A percentile compares a stretch with the other conserved stretches of the same genome.
Evolutionary conservation across 1,140 invertebrate genomes (phyloP).

Genomic region (Tetranychus urticae): DNA sequence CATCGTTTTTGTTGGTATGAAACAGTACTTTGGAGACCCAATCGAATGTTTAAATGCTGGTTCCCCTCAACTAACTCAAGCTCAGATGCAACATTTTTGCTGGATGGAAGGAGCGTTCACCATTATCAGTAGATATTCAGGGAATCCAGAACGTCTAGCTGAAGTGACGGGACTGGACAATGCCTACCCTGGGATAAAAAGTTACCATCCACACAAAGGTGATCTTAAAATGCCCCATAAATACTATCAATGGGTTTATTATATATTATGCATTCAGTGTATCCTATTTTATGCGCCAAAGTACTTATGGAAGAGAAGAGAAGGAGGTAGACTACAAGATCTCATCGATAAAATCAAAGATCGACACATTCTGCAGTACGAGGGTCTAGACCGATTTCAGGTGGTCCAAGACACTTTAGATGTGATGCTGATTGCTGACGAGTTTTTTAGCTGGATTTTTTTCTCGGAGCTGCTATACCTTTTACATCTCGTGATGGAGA

Average conservation of each 20-base stretch:
- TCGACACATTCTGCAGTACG: not conserved
- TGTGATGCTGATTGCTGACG: not conserved
- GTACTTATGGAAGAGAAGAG: not conserved
- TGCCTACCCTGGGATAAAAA: constrained; percentile 16
- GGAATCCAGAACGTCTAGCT: not conserved
- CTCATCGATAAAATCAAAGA: not conserved
- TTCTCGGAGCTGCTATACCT: not conserved
- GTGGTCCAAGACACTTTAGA: not conserved
- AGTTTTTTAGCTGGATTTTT: not conserved
- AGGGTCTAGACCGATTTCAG: not conserved
- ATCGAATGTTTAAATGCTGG: not conserved
- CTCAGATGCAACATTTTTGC: not conserved
- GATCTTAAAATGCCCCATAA: constrained; percentile 31
- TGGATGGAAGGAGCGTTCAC: constrained; percentile 1
- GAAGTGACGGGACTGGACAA: too few relatives aligned
- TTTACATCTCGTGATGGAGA: not conserved
- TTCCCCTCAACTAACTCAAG: not conserved
- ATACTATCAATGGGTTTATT: constrained; percentile 18
- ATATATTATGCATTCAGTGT: not conserved
- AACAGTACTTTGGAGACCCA: not conserved
- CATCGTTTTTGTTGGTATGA: not conserved
- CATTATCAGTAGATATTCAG: not conserved
- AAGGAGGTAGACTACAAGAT: not conserved
- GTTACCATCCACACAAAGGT: constrained; percentile 5
- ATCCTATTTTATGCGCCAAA: not conserved